Evolutionary conservation across 1,140 invertebrate genomes (phyloP), one percentile per base, ranked within the genome.

Genomic region (Aphelinus atriplicis): DNA sequence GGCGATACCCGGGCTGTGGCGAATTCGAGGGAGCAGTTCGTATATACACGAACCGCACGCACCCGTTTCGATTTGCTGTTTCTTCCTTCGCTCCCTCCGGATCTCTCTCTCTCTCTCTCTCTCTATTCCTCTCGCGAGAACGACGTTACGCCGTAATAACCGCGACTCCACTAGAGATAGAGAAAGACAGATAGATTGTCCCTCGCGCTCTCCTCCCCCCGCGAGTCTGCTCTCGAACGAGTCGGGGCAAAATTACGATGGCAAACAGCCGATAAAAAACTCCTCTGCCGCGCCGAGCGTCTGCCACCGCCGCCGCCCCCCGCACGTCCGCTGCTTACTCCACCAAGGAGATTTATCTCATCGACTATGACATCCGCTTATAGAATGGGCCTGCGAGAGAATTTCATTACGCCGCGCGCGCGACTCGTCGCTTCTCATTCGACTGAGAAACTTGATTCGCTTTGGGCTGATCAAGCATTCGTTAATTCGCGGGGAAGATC

Each of bases 121-220:
- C 62, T 65, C 2, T 26, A 26, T 46, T n/a, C 46, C 26, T 60
- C 48, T 61, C 51, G 51, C 43, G 43, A 56, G 64, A 69, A 69
- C 53, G 73, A 70, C 61, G 51, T 75, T 68, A 75, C 57, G 51
- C 9, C 57, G 63, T 61, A 67, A 62, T 63, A 65, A 58, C 47
- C 55, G 64, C 45, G 71, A 73, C 55, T 46, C n/a, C 51, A 50
- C 51, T 57, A 51, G 26, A 26, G 26, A 26, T 26, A 26, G 26
- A 26, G 26, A 26, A 26, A 26, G 26, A 26, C 26, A 42, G 3
- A 51, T 46, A 56, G 71, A 69, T 58, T 58, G 56, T 10, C 47
- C 56, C 43, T 43, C 51, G 73, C 68, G 10, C 55, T 77, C 78
- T 70, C 78, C 73, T 61, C 69, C 60, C 77, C 76, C 48, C 77